Percentiles rank a stretch among this genome's conserved stretches.
Conservation (phyloP, 1,140 invertebrate species). For the Babylonia areolata region DNA sequence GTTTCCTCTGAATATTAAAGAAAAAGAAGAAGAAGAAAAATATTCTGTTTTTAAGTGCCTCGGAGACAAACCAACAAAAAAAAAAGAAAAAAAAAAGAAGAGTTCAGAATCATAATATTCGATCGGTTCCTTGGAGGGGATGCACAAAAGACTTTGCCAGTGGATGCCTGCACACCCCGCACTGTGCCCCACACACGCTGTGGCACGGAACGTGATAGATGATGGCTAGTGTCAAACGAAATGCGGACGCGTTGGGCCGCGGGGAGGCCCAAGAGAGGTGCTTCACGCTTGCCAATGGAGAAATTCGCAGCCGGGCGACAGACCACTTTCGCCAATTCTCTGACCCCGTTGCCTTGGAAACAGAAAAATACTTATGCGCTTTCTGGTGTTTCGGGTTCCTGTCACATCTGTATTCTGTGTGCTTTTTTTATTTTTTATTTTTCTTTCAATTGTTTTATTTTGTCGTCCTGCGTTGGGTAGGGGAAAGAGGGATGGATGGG, state of each 20-base stretch:
- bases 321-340: background rate
- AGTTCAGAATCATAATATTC: no score
- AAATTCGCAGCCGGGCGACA: background rate
- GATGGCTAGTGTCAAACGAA: background rate
- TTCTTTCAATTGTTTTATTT: no score
- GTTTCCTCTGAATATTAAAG: no score
- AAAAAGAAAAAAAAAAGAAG: no score
- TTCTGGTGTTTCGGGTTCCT: background rate
- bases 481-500: no score
- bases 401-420: background rate
- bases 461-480: no score
- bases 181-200: background rate
- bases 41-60: no score
- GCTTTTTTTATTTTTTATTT: no score
- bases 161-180: background rate
- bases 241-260: background rate
- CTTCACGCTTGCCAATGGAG: background rate
- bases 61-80: no score
- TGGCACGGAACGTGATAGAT: background rate
- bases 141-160: background rate
- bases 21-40: no score
- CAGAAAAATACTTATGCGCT: background rate
- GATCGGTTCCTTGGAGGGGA: background rate
- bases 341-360: background rate
- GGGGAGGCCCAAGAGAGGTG: background rate